These are phyloP conservation scores for Heteromormyrus szaboi DNA, from an alignment of 2,797 vertebrate genomes.

Conservation along the genomic window DNA sequence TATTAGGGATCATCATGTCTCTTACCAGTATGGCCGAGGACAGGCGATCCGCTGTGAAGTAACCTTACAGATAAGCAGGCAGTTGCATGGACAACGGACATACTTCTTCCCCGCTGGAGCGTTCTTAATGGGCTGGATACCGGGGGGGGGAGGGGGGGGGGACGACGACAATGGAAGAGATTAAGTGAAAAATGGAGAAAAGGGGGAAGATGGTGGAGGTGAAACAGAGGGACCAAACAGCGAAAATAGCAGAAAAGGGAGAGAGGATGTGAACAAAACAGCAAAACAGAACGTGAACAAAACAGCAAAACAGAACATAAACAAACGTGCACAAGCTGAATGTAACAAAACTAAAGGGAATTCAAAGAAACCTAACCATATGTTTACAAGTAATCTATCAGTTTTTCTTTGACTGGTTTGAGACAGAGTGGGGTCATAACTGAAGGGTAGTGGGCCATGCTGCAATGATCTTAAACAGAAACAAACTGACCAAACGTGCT, in stretches of 20 bases:
- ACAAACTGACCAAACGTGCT: not conserved
- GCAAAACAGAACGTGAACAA: no score
- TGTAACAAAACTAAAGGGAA: not conserved
- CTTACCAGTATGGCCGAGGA: conserved; percentile 86
- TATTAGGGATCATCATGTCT: not conserved
- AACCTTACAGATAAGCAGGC: conserved; percentile 91
- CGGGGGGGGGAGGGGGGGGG: no score
- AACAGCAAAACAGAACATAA: not conserved
- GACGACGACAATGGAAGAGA: not conserved
- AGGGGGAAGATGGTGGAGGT: not conserved
- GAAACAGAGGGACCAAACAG: not conserved
- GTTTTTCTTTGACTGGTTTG: not conserved
- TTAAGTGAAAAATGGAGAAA: not conserved
- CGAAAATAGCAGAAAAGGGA: no score
- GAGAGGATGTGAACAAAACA: not conserved
- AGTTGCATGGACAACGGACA: conserved; percentile 89
- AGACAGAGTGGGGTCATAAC: not conserved
- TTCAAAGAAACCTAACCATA: not conserved
- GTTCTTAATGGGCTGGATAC: conserved; percentile 82
- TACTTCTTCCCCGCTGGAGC: conserved; percentile 90
- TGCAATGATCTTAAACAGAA: not conserved
- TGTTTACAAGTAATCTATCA: not conserved
- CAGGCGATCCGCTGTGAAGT: conserved; percentile 90
- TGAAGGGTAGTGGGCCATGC: not conserved
- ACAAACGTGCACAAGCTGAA: not conserved